These are phyloP conservation scores for Saccostrea echinata DNA, from an alignment of 1,140 invertebrate genomes.

Conservation along the genomic window DNA sequence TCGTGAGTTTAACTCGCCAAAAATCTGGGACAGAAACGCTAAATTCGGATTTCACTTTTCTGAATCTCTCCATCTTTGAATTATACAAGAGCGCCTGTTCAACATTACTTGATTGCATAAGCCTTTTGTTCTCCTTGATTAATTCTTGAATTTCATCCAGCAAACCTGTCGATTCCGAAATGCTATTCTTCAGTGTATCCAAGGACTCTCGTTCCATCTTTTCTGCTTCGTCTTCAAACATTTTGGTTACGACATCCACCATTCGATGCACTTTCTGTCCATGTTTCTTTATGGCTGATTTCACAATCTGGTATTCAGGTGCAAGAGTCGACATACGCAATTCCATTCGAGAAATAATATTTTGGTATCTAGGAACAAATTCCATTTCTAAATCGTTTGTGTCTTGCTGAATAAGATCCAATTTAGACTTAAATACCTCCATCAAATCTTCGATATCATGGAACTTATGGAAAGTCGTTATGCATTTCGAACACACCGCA, in stretches of 20 bases:
- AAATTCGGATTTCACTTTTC: not conserved
- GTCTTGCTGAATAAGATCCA: constrained; percentile 11
- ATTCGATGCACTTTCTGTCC: constrained; percentile 5
- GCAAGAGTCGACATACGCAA: not conserved
- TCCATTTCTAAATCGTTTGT: not conserved
- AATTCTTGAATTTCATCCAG: not conserved
- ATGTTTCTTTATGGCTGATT: constrained; percentile 29
- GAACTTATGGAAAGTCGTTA: constrained; percentile 2
- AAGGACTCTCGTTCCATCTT: not conserved
- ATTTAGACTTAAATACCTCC: constrained; percentile 9
- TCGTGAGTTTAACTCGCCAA: constrained; percentile 1
- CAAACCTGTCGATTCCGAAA: not conserved
- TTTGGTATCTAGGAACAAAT: constrained; percentile 1
- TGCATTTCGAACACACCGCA: constrained; percentile 27
- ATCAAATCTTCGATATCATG: constrained; percentile 11
- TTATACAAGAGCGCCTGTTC: not conserved
- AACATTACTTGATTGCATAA: constrained; percentile 16
- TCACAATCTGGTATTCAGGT: not conserved
- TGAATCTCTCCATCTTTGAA: not conserved
- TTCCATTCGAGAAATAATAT: not conserved
- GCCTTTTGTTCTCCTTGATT: not conserved
- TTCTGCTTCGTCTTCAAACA: not conserved
- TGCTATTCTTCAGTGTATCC: not conserved
- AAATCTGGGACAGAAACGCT: not conserved
- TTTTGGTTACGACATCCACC: constrained; percentile 23